Base-by-base conservation (phyloP, 2,113 vertebrate genomes). In the Camelus dromedarius region DNA sequence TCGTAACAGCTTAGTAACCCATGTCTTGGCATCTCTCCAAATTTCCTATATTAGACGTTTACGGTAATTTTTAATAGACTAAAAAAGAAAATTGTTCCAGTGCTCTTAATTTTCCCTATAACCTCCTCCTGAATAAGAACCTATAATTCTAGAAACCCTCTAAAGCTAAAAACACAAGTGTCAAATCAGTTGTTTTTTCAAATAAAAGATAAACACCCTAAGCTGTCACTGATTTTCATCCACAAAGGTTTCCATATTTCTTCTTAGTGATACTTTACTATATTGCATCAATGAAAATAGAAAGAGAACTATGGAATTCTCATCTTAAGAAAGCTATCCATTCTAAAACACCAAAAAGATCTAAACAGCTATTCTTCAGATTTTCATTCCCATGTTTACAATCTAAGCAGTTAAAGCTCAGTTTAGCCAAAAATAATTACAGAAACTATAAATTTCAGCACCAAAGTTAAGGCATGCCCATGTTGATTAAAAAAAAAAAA, bases 221-320 rank as follows among this genome's bases (percentile, higher is more conserved):
- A 42, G 38, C 38, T 42, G 0, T 42, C 26, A 82, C 22, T 79
- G 1, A 66, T 84, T 88, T 89, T 89, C 16, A 79, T 30, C 42
- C 56, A 91, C 12, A 24, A 80, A 91, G 50, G 67, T 94, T 91
- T 24, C 52, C 1, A 15, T n/a, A 79, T 30, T 58, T 70, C 19
- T 42, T 73, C 11, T 91, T 83, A 54, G 54, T 79, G 32, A 38
- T 85, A 85, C 52, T 67, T 85, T 92, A 50, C 38, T 67, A 46
- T 83, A 75, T 50, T 13, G 8, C 35, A 73, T 15, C 30, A 60
- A 22, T 46, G 35, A 84, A 96, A 86, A 93, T 48, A 30, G 52
- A 84, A 80, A 89, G 28, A 60, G 38, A 95, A 96, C 22, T 91
- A 87, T 11, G 24, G 20, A 85, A 93, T 60, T 85, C 54, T 85